Conservation (phyloP, 1,140 invertebrate genomes). For the Arctopsyche grandis region DNA sequence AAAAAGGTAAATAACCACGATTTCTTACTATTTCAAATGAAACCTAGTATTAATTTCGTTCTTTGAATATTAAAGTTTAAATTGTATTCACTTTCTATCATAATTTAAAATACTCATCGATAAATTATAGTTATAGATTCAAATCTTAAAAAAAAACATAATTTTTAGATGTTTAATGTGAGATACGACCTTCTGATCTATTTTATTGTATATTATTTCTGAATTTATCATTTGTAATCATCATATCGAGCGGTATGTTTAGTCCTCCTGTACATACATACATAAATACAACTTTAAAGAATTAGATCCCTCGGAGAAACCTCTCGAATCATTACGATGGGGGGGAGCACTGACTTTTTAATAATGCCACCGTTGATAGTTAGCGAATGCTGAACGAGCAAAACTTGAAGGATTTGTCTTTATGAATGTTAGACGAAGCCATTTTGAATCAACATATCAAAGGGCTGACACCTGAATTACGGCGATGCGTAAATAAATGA, state of each 20-base stretch:
- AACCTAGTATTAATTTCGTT: constrained; percentile 1
- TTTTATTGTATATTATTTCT: no score
- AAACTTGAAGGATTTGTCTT: neutral
- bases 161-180: no score
- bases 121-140: neutral
- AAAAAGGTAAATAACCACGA: neutral
- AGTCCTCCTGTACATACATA: no score
- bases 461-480: constrained; percentile 21
- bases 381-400: neutral
- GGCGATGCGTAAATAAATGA: neutral
- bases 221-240: no score
- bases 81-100: neutral
- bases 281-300: no score
- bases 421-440: neutral
- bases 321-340: no score
- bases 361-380: neutral
- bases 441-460: constrained; percentile 37
- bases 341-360: no score
- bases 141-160: neutral
- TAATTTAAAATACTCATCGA: neutral
- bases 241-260: no score
- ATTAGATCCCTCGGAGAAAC: no score
- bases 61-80: neutral
- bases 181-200: no score
- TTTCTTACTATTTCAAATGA: neutral